phyloP scores from a whole-genome alignment of 2,113 vertebrate genomes.

The Apodemus sylvaticus region DNA sequence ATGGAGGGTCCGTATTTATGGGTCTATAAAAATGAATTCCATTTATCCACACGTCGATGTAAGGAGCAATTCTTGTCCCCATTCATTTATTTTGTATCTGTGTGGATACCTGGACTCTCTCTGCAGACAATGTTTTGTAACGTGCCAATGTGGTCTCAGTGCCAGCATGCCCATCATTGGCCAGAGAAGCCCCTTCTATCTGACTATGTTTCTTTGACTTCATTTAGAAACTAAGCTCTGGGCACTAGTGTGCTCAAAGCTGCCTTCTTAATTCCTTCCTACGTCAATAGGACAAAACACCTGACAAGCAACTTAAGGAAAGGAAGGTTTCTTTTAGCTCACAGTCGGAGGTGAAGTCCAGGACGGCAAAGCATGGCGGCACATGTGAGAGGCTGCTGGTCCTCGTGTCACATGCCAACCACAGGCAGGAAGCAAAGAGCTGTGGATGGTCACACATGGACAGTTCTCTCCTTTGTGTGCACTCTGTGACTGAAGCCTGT shows the following conservation, averaged over 20 bases:
- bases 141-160: background rate
- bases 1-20: background rate
- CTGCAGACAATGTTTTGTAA: background rate
- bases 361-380: too few relatives aligned
- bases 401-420: too few relatives aligned
- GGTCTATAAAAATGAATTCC: background rate
- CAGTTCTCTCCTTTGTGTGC: background rate
- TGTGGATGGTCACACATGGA: fast-evolving
- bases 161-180: background rate
- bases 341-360: background rate
- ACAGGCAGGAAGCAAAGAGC: background rate
- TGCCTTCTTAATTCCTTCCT: background rate
- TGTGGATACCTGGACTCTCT: background rate
- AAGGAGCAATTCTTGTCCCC: background rate
- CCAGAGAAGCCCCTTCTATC: background rate
- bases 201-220: background rate
- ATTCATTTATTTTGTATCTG: background rate
- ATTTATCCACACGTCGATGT: background rate
- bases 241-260: background rate
- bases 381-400: background rate
- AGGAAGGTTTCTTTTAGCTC: too few relatives aligned
- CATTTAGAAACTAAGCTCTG: constrained; percentile 26
- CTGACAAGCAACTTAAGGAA: background rate
- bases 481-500: background rate
- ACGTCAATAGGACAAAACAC: too few relatives aligned